These are phyloP conservation scores for Stenolophus ochropezus DNA, from an alignment of 2,888 invertebrate species.

Conservation along the genomic window DNA sequence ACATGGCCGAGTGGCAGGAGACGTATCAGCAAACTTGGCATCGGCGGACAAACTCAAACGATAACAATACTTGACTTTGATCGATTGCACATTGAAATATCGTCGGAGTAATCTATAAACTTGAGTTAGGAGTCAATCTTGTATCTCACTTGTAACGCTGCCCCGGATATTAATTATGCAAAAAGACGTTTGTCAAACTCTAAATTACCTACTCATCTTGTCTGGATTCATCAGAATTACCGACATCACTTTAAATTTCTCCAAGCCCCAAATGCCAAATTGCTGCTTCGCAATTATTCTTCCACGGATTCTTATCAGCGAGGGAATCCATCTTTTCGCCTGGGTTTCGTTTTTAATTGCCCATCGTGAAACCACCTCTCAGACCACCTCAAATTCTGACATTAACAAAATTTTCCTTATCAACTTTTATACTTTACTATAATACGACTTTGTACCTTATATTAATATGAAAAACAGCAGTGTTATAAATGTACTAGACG, in stretches of 20 bases:
- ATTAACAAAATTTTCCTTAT: no score
- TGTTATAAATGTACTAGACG: no score
- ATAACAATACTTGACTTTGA: slow-evolving; percentile 59
- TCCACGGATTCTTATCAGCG: background rate
- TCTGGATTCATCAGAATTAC: background rate
- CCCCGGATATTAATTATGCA: slow-evolving; percentile 50
- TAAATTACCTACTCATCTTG: slow-evolving; percentile 40
- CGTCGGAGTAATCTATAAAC: slow-evolving; percentile 54
- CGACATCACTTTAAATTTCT: background rate
- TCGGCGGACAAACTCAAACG: slow-evolving; percentile 48
- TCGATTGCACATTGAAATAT: slow-evolving; percentile 58
- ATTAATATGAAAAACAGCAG: no score
- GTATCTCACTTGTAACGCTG: slow-evolving; percentile 48
- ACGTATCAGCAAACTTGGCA: slow-evolving; percentile 21
- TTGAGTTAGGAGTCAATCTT: slow-evolving; percentile 57
- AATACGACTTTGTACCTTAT: no score
- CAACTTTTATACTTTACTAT: no score
- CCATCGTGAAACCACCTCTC: no score
- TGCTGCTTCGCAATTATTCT: background rate
- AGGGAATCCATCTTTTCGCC: no score
- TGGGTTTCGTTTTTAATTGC: no score
- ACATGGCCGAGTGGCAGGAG: slow-evolving; percentile 7
- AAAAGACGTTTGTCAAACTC: slow-evolving; percentile 55
- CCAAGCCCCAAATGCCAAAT: background rate
- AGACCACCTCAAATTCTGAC: no score